Base-by-base conservation (phyloP, 2,113 vertebrate species). In the Gulo gulo region DNA sequence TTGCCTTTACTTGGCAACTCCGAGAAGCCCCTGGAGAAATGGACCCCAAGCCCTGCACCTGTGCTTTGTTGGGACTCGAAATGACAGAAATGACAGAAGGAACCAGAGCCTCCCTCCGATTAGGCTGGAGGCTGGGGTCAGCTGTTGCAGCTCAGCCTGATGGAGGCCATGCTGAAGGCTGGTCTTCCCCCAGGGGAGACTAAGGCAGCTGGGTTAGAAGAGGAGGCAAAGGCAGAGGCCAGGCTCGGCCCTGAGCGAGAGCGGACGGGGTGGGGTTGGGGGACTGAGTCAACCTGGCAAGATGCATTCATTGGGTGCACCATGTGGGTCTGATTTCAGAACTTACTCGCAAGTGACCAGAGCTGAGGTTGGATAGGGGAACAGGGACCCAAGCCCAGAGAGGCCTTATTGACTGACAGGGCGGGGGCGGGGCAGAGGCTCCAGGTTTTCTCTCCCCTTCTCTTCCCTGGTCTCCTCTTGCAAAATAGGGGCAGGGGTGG, bases 41-140 rank as follows among this genome's bases (percentile, higher is more conserved):
- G 42, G 78, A 42, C 42, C 45, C 78, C 63, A 24, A 1, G 45
- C 2, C 21, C 59, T 5, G 8, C 1, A 10, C 2, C 0, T 21
- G 67, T 2, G 14, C 81, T 97, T 45, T 65, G 31, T 67, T 69
- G n/a, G 36, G 74, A 45, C 12, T 24, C 7, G 12, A 78, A 67
- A n/a, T n/a, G n/a, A n/a, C n/a, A n/a, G n/a, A 39, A 4, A 45
- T 16, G 42, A 11, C 50, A 7, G 34, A 61, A 74, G 9, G 31
- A 88, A 6, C 36, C 65, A 4, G 82, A 55, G 31, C 63, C 24
- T 63, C 89, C 55, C 34, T 80, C 42, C 4, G 26, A 3, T 2
- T 23, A 24, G 31, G 1, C 10, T 63, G 78, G 88, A 29, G 50
- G 79, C 18, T 7, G 31, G 21, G 29, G 24, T 59, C 59, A 15